Base-by-base conservation (phyloP, 2,888 invertebrate genomes). In the Dascillus cervinus region DNA sequence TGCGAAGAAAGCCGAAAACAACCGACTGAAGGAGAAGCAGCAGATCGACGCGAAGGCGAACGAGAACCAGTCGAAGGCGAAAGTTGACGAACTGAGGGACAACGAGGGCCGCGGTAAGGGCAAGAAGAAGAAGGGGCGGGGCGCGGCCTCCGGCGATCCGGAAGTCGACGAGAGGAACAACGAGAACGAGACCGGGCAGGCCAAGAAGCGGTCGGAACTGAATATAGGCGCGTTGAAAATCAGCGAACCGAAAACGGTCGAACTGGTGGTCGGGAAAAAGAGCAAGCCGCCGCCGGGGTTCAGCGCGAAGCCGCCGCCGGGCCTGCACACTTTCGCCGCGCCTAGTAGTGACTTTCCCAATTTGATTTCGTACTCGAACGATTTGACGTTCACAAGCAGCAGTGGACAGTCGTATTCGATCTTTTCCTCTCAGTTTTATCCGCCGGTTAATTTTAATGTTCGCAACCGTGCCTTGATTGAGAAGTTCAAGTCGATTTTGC, bases 371-470 rank as follows among this genome's bases (percentile, higher is more conserved):
- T 56, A 73, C 23, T 71, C 60, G 8, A 75, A 80, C 53, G 78
- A 79, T 38, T 70, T 87, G 57, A 87, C 82, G 0, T 88, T 88
- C 58, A 87, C 84, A 1, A 86, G 77, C 53, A 86, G 86, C 14
- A 72, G 79, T 22, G 87, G 87, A 0, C 82, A 86, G 54, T 79
- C 76, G 35, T 88, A 82, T 55, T 58, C 71, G 1, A 73, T 73
- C 25, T 53, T 66, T 22, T 69, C 73, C 2, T 59, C 58, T 8
- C 47, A 47, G 10, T 72, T 74, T 3, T 67, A 69, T 22, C 56
- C 66, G 3, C 85, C 86, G 4, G 65, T 68, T 0, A 74, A 83
- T 51, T 85, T 84, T 58, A 72, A 74, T 31, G 59, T 61, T 10
- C 68, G 87, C 6, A 87, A 87, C 49, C 66, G 78, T 42, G 71